These are phyloP conservation scores for Caranx ignobilis DNA, from an alignment of 2,113 vertebrate genomes.

Conservation along the genomic window DNA sequence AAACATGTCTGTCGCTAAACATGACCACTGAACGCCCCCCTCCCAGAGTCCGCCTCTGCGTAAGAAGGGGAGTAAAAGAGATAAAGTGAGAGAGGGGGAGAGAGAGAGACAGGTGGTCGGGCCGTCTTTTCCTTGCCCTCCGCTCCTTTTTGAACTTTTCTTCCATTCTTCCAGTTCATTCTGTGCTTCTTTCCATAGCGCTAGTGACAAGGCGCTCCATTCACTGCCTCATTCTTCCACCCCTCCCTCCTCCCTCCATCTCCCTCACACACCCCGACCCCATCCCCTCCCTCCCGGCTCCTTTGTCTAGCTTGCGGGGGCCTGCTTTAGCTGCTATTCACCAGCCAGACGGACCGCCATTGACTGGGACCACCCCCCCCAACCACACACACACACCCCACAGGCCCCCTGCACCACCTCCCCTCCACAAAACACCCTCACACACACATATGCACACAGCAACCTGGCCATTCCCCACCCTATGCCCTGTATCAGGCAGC, in stretches of 20 bases:
- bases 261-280: slow-evolving; percentile 67
- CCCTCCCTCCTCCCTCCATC: slow-evolving; percentile 56
- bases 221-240: slow-evolving; percentile 85
- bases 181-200: slow-evolving; percentile 82
- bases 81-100: slow-evolving; percentile 49
- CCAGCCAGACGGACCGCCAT: slow-evolving; percentile 86
- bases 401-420: slow-evolving; percentile 57
- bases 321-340: slow-evolving; percentile 91
- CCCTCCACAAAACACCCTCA: slow-evolving; percentile 72
- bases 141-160: slow-evolving; percentile 86
- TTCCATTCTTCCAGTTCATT: slow-evolving; percentile 87
- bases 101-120: slow-evolving; percentile 85
- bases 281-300: slow-evolving; percentile 75
- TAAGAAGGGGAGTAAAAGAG: slow-evolving; percentile 75
- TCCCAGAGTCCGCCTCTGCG: slow-evolving; percentile 63
- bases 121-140: slow-evolving; percentile 82
- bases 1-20: slow-evolving; percentile 75
- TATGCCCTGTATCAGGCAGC: slow-evolving; percentile 92
- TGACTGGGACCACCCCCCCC: slow-evolving; percentile 84
- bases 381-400: slow-evolving; percentile 71
- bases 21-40: slow-evolving; percentile 41
- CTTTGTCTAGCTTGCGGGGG: slow-evolving; percentile 85
- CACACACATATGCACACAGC: slow-evolving; percentile 78
- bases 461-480: slow-evolving; percentile 85
- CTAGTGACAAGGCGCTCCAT: slow-evolving; percentile 85